phyloP scores from a whole-genome alignment of 2,113 vertebrate genomes.

The Marmota flaviventris region DNA sequence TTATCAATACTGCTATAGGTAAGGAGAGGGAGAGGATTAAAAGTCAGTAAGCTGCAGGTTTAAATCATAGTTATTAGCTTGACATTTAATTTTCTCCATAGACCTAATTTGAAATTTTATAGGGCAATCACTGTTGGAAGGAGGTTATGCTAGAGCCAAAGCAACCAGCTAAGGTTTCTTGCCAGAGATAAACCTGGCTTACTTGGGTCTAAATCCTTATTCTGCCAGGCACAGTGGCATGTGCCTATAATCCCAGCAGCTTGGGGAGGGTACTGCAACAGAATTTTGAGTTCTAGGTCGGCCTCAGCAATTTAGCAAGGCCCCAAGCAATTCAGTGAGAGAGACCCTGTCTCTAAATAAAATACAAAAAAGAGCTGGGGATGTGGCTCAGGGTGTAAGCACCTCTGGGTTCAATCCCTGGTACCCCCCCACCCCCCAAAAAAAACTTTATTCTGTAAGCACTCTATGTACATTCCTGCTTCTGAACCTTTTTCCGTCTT shows the following conservation, averaged over 20 bases:
- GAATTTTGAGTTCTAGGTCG: too few relatives aligned
- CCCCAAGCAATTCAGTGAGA: too few relatives aligned
- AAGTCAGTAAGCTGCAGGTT: not conserved
- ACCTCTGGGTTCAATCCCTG: too few relatives aligned
- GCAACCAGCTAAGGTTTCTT: not conserved
- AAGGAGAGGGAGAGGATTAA: not conserved
- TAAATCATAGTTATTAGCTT: not conserved
- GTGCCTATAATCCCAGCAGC: too few relatives aligned
- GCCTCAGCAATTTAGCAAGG: too few relatives aligned
- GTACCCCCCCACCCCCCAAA: too few relatives aligned
- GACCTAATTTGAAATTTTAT: not conserved
- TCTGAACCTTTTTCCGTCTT: not conserved
- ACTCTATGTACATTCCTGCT: not conserved
- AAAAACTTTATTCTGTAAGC: not conserved
- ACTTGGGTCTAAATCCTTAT: conserved; percentile 34
- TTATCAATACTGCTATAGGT: not conserved
- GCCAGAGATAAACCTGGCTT: not conserved
- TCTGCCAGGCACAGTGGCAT: not conserved
- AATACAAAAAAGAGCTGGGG: too few relatives aligned
- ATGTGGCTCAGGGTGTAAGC: too few relatives aligned
- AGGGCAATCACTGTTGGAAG: not conserved
- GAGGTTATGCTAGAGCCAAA: not conserved
- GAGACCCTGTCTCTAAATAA: too few relatives aligned
- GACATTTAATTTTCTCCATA: not conserved
- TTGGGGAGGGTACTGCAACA: too few relatives aligned